phyloP scores from a whole-genome alignment of 2,113 vertebrate species.

The Siphamia tubifer region DNA sequence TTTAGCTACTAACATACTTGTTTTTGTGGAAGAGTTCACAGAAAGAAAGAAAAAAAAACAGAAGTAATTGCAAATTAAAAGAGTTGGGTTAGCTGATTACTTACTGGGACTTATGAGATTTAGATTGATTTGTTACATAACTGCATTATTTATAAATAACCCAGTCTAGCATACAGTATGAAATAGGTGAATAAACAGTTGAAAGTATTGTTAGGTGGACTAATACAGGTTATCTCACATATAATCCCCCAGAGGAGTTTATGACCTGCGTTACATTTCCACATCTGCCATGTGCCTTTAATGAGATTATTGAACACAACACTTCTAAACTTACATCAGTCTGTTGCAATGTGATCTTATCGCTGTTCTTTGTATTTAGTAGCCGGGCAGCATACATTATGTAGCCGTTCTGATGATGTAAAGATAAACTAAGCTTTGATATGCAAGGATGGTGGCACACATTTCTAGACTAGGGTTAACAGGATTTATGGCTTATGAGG shows the following conservation, averaged over 20 bases:
- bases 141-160: not conserved
- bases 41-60: not conserved
- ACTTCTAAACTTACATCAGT: not conserved
- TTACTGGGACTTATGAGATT: slow-evolving; percentile 1
- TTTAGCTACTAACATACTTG: not conserved
- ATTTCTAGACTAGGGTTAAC: slow-evolving; percentile 31
- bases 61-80: not conserved
- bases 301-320: slow-evolving; percentile 31
- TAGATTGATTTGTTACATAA: slow-evolving; percentile 12
- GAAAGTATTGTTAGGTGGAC: slow-evolving; percentile 4
- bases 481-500: slow-evolving; percentile 57
- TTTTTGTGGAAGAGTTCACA: not conserved
- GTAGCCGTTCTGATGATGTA: not conserved
- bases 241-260: slow-evolving; percentile 3
- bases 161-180: not conserved
- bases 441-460: slow-evolving; percentile 8
- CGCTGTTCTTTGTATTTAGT: slow-evolving; percentile 15
- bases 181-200: slow-evolving; percentile 10
- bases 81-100: not conserved
- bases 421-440: not conserved
- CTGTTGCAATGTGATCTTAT: slow-evolving; percentile 9
- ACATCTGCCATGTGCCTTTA: slow-evolving; percentile 9
- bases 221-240: slow-evolving; percentile 9
- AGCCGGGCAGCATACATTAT: slow-evolving; percentile 1
- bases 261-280: slow-evolving; percentile 14